Evolutionary conservation across 2,797 vertebrate genomes (phyloP).

Genomic region (Tokudaia tokunoshimensis): DNA sequence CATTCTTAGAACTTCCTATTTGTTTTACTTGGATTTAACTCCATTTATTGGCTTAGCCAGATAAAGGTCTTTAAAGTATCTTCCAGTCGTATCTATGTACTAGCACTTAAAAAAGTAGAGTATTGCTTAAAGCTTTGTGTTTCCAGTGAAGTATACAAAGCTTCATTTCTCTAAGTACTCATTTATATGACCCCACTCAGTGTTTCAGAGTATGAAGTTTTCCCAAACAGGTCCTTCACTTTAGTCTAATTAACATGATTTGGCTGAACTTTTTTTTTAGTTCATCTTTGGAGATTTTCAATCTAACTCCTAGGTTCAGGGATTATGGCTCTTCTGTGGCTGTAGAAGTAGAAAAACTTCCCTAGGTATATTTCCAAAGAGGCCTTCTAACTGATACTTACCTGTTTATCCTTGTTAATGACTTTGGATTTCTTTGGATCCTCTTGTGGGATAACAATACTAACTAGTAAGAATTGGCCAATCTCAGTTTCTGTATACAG

Average conservation of each 20-base stretch:
- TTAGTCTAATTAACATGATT: not conserved
- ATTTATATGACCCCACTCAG: not conserved
- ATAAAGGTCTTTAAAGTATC: not conserved
- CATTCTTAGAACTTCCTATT: not conserved
- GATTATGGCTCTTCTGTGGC: not conserved
- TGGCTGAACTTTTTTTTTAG: not conserved
- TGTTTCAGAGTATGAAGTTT: not conserved
- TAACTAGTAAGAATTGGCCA: not conserved
- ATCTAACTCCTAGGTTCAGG: not conserved
- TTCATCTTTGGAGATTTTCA: constrained; percentile 15
- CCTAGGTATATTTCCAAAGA: not conserved
- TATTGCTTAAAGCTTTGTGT: not conserved
- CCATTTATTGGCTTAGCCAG: not conserved
- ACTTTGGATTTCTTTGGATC: not conserved
- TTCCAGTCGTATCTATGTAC: not conserved
- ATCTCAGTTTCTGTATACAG: not conserved
- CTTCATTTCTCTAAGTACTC: not conserved
- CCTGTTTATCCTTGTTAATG: not conserved
- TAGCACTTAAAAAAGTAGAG: not conserved
- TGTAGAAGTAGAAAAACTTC: not conserved
- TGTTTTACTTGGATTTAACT: not conserved
- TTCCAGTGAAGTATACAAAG: not conserved
- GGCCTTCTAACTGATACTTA: not conserved
- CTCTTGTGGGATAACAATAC: not conserved
- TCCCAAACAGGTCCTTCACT: not conserved